Conservation (phyloP, 53 echinoderm and acorn worm genomes). For the Paracentrotus lividus region DNA sequence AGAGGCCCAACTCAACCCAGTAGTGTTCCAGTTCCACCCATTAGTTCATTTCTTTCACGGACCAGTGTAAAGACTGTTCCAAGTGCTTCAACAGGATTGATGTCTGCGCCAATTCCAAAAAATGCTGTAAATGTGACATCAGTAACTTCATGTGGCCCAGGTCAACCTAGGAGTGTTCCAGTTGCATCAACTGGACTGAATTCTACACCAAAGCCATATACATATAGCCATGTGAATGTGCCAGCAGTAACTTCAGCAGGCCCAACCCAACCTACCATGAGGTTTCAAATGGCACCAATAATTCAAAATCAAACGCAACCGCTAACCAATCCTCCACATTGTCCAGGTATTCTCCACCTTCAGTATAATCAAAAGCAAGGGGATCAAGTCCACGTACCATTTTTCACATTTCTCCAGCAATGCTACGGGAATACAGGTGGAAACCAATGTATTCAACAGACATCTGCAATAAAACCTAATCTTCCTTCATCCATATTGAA, state of each 20-base stretch:
- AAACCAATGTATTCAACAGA: slow-evolving; percentile 1
- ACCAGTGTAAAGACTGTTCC: not conserved
- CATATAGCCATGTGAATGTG: not conserved
- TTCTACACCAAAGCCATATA: not conserved
- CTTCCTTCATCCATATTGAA: not conserved
- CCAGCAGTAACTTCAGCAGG: not conserved
- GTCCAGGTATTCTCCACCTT: slow-evolving; percentile 40
- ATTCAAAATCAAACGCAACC: not conserved
- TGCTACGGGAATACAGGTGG: not conserved
- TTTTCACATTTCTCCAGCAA: not conserved
- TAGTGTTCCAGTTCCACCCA: not conserved
- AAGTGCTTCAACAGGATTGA: not conserved
- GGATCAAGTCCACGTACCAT: not conserved
- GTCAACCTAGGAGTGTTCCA: not conserved
- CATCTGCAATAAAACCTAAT: slow-evolving; percentile 6
- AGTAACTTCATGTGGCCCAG: not conserved
- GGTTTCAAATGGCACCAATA: slow-evolving; percentile 19
- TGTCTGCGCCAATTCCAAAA: not conserved
- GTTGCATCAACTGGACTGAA: not conserved
- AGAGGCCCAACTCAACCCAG: too few species aligned
- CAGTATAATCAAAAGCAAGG: slow-evolving; percentile 23
- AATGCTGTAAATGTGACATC: not conserved
- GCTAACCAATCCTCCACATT: not conserved
- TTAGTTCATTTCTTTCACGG: not conserved
- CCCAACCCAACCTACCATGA: not conserved